phyloP scores from a whole-genome alignment of 2,888 invertebrate genomes.

The Lochmaea crataegi region DNA sequence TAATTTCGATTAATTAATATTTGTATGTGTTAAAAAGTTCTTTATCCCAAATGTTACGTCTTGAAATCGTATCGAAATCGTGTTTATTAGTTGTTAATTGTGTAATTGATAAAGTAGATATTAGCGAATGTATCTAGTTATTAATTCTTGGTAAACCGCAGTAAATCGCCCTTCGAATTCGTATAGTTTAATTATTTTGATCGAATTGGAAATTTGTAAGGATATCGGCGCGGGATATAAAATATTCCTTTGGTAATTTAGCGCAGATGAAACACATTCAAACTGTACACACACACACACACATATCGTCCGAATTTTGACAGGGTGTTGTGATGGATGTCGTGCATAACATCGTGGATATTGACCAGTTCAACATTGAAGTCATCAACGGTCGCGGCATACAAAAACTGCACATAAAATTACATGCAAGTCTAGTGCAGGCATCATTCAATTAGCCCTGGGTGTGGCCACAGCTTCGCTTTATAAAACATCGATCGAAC shows the following conservation, averaged over 20 bases:
- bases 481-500: conserved; percentile 68
- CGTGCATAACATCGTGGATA: conserved; percentile 52
- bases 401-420: conserved; percentile 55
- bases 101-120: background rate
- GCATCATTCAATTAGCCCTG: conserved; percentile 66
- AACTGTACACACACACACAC: conserved; percentile 33
- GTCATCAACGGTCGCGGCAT: conserved; percentile 45
- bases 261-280: conserved; percentile 49
- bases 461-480: conserved; percentile 65
- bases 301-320: conserved; percentile 56
- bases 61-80: no score
- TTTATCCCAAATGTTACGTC: no score
- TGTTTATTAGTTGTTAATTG: background rate
- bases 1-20: no score
- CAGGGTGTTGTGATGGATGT: conserved; percentile 57
- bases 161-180: conserved; percentile 27
- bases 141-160: conserved; percentile 28
- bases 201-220: conserved; percentile 45
- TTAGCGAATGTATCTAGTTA: background rate
- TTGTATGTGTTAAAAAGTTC: no score
- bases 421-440: conserved; percentile 62
- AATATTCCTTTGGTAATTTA: conserved; percentile 52
- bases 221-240: conserved; percentile 48
- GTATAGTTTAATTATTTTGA: conserved; percentile 50
- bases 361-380: conserved; percentile 44